Evolutionary conservation across 2,113 vertebrate species (phyloP).

Genomic region (Chaenocephalus aceratus): DNA sequence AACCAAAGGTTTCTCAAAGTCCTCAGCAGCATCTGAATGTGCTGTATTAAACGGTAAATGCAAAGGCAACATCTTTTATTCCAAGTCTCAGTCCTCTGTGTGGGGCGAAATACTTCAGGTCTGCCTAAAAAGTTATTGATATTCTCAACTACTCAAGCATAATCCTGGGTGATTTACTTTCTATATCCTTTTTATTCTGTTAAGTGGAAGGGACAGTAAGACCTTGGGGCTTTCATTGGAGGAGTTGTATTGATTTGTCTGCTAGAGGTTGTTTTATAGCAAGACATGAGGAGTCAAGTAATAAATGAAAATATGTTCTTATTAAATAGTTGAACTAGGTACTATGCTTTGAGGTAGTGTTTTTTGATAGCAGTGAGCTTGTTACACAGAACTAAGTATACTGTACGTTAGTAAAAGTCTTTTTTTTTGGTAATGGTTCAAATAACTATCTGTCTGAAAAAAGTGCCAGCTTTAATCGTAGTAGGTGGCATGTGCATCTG

Average conservation of each 20-base stretch:
- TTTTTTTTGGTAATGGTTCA: background rate
- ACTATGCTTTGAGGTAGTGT: background rate
- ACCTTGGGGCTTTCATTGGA: background rate
- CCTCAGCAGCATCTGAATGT: conserved; percentile 7
- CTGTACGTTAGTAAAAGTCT: background rate
- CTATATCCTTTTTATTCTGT: background rate
- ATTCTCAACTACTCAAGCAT: background rate
- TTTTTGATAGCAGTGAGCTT: background rate
- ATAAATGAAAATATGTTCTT: background rate
- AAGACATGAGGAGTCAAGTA: background rate
- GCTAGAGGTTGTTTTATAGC: background rate
- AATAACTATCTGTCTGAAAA: background rate
- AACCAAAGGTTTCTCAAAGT: conserved; percentile 18
- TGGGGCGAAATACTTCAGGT: background rate
- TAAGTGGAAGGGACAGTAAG: background rate
- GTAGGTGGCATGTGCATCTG: background rate
- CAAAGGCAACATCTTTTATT: background rate
- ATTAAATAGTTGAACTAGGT: background rate
- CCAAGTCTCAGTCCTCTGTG: background rate
- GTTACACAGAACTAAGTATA: background rate
- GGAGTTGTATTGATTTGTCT: background rate
- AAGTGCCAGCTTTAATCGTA: background rate
- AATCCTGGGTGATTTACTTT: background rate
- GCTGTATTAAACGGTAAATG: background rate
- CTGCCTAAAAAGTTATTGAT: conserved; percentile 9